Conservation (phyloP, 2,888 invertebrate genomes). For the Plebejus melissa region DNA sequence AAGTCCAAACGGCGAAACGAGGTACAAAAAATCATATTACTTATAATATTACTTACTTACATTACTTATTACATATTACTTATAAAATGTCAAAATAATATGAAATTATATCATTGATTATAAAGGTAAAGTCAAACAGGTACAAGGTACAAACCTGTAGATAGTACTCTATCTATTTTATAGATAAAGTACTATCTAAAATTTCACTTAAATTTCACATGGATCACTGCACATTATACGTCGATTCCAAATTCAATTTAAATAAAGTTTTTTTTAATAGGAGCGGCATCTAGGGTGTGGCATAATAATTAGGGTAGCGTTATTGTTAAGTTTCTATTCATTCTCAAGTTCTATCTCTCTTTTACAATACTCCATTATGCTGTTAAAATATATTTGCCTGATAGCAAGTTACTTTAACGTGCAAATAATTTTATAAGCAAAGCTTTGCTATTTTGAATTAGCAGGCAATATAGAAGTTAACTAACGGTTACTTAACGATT, state of each 20-base stretch:
- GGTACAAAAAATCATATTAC: too few species aligned
- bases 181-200: too few species aligned
- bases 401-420: not conserved
- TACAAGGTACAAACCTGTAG: too few species aligned
- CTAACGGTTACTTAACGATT: too few species aligned
- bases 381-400: not conserved
- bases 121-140: not conserved
- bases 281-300: not conserved
- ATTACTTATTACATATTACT: too few species aligned
- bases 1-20: too few species aligned
- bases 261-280: not conserved
- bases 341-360: not conserved
- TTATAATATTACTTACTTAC: too few species aligned
- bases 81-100: too few species aligned
- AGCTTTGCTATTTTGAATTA: not conserved
- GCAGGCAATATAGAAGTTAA: not conserved
- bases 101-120: too few species aligned
- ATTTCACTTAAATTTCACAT: too few species aligned
- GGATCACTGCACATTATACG: not conserved
- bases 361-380: not conserved
- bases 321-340: not conserved
- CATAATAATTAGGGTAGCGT: not conserved
- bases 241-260: not conserved
- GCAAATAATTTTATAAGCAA: not conserved
- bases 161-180: too few species aligned